Conservation (phyloP, 1,140 invertebrate genomes). For the Neodiprion lecontei region DNA sequence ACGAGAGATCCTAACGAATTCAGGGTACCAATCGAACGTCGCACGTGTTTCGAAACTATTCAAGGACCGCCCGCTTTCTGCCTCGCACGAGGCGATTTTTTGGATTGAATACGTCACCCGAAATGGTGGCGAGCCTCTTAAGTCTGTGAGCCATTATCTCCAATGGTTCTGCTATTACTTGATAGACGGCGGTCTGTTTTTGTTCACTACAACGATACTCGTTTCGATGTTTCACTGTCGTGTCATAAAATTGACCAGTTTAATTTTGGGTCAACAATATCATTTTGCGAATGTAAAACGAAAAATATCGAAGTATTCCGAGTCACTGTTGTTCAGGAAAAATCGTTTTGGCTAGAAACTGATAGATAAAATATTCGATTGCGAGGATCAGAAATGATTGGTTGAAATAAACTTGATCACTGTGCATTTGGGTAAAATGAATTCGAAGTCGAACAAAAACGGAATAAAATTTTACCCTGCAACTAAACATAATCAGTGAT, state of each 20-base stretch:
- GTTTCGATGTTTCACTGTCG: neutral
- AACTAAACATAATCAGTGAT: too few species aligned
- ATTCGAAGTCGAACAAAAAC: too few species aligned
- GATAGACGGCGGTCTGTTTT: neutral
- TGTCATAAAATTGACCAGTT: neutral
- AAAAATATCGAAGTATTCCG: too few species aligned
- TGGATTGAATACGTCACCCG: constrained; percentile 60
- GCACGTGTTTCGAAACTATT: constrained; percentile 42
- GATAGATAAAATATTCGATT: too few species aligned
- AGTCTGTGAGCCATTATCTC: neutral
- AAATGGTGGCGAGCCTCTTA: constrained; percentile 49
- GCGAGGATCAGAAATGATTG: too few species aligned
- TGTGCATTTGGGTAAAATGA: too few species aligned
- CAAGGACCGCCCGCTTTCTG: constrained; percentile 49
- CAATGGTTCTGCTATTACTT: neutral
- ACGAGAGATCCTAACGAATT: constrained; percentile 41
- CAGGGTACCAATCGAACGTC: constrained; percentile 32
- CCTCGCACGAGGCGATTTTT: constrained; percentile 53
- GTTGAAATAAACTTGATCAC: too few species aligned
- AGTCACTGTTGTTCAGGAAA: too few species aligned
- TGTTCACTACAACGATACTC: neutral
- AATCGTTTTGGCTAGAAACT: too few species aligned
- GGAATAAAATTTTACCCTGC: too few species aligned
- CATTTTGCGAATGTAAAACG: too few species aligned
- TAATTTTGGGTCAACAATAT: too few species aligned